Evolutionary conservation across 2,888 invertebrate species (phyloP).

Genomic region (Crematogaster levior): DNA sequence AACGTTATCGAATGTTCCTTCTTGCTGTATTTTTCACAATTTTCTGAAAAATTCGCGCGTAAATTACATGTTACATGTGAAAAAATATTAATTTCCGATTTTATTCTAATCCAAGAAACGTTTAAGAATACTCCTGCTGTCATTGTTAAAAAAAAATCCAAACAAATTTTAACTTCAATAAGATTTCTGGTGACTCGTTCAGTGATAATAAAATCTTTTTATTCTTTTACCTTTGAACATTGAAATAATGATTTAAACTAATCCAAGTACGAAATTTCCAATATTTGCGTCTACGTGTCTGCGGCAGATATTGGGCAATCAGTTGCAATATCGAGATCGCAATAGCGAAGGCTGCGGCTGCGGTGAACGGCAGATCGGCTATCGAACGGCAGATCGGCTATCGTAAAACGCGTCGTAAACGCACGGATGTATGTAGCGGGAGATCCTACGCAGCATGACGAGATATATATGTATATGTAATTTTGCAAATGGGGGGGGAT

Average conservation of each 20-base stretch:
- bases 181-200: not conserved
- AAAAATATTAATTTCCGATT: not conserved
- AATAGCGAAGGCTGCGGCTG: slow-evolving; percentile 20
- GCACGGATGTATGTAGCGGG: slow-evolving; percentile 54
- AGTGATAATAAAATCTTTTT: not conserved
- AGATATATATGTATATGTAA: slow-evolving; percentile 30
- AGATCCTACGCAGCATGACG: slow-evolving; percentile 60
- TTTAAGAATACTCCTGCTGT: not conserved
- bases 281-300: slow-evolving; percentile 24
- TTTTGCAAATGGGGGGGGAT: slow-evolving; percentile 55
- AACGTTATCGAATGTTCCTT: not conserved
- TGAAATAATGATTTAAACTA: not conserved
- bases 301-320: slow-evolving; percentile 29
- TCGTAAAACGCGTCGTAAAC: slow-evolving; percentile 49
- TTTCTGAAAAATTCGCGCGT: not conserved
- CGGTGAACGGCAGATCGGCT: slow-evolving; percentile 44
- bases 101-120: not conserved
- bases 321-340: slow-evolving; percentile 34
- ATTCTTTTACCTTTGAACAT: not conserved
- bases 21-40: not conserved
- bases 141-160: not conserved
- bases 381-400: too few relatives aligned
- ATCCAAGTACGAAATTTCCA: not conserved
- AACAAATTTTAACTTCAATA: not conserved
- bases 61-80: not conserved